Evolutionary conservation across 1,140 invertebrate species (phyloP).

Genomic region (Drosophila ananassae): DNA sequence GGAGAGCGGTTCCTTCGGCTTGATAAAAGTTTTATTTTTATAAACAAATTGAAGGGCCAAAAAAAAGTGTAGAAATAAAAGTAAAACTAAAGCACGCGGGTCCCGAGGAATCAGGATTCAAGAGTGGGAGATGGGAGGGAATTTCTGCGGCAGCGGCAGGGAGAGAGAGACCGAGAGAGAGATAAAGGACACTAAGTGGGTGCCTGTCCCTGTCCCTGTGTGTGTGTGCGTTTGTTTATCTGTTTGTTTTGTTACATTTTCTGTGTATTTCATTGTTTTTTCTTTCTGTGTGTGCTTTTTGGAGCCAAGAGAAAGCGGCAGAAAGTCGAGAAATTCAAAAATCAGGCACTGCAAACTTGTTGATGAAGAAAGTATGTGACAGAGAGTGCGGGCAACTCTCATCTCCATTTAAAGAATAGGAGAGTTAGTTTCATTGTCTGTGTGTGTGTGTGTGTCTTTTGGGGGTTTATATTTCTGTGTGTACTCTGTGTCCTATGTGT

Average conservation of each 20-base stretch:
- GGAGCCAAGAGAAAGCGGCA: not conserved
- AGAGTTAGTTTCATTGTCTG: conserved; percentile 19
- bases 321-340: conserved; percentile 74
- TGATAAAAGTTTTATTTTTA: conserved; percentile 69
- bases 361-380: conserved; percentile 60
- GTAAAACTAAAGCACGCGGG: conserved; percentile 41
- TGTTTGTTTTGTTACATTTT: conserved; percentile 76
- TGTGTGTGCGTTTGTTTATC: conserved; percentile 60
- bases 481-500: not conserved
- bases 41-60: conserved; percentile 52
- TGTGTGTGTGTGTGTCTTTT: conserved; percentile 1
- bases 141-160: not conserved
- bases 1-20: conserved; percentile 40
- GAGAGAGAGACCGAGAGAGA: conserved; percentile 4
- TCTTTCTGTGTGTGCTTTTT: conserved; percentile 16
- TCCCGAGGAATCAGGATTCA: conserved; percentile 19
- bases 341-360: conserved; percentile 76
- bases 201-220: conserved; percentile 27
- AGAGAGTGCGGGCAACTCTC: conserved; percentile 34
- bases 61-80: conserved; percentile 3
- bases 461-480: conserved; percentile 5
- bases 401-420: conserved; percentile 31
- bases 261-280: conserved; percentile 18
- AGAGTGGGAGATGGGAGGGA: not conserved
- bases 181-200: conserved; percentile 47